phyloP scores from a whole-genome alignment of 2,113 vertebrate genomes.

The Clarias gariepinus region DNA sequence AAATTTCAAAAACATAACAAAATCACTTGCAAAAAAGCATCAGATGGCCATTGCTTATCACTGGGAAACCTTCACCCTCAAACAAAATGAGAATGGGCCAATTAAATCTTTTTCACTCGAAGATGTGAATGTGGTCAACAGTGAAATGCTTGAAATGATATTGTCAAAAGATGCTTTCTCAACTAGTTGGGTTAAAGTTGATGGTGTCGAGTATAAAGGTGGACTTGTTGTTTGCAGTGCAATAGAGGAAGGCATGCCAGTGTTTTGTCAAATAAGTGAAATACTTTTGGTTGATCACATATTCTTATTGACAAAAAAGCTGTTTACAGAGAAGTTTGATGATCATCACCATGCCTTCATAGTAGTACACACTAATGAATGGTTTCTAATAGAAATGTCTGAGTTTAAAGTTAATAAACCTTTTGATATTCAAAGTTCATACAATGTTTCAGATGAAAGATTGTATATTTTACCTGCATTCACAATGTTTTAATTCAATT shows the following conservation, averaged over 20 bases:
- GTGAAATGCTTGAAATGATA: neutral
- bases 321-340: constrained; percentile 37
- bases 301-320: neutral
- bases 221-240: neutral
- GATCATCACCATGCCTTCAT: neutral
- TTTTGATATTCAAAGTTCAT: neutral
- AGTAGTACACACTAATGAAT: neutral
- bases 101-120: neutral
- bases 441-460: neutral
- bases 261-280: neutral
- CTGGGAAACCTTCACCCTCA: neutral
- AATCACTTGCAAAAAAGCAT: neutral
- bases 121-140: neutral
- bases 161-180: neutral
- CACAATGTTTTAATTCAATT: no score
- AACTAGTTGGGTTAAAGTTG: neutral
- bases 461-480: constrained; percentile 5
- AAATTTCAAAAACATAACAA: neutral
- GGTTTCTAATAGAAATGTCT: neutral
- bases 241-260: neutral
- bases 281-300: constrained; percentile 15
- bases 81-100: neutral
- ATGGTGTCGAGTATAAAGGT: neutral
- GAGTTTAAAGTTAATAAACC: neutral
- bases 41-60: neutral